Percentiles rank a stretch among this genome's conserved stretches.
Evolutionary conservation across 2,113 vertebrate species (phyloP).

Genomic region (Bos javanicus): DNA sequence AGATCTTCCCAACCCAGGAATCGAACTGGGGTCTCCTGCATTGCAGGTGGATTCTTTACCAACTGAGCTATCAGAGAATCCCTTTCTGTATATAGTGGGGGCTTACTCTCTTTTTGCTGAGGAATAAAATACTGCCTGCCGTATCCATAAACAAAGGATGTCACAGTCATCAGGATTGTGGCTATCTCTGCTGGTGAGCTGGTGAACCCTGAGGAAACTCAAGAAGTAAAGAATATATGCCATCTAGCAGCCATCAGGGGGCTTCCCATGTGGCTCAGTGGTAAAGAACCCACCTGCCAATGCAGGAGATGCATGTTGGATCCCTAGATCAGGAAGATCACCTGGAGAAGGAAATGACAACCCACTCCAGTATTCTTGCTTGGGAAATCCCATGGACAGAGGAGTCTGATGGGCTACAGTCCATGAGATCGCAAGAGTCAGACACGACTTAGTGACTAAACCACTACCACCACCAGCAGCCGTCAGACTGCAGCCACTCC

Average conservation of each 20-base stretch:
- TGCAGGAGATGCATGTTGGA: not conserved
- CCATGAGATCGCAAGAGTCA: accelerated
- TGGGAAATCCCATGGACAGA: not conserved
- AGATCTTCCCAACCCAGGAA: not conserved
- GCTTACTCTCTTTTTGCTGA: not conserved
- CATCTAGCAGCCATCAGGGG: not conserved
- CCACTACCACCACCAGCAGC: not conserved
- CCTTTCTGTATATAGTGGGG: not conserved
- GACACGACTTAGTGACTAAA: not conserved
- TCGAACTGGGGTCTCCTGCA: not conserved
- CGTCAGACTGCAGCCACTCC: not conserved
- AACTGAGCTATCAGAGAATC: not conserved
- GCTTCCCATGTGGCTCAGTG: not conserved
- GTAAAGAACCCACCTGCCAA: not conserved
- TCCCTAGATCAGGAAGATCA: not conserved
- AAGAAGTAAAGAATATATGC: not conserved
- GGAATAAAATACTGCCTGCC: not conserved
- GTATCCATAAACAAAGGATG: not conserved
- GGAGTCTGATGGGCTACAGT: not conserved
- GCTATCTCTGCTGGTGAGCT: not conserved
- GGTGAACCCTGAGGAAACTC: not conserved
- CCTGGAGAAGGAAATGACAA: not conserved
- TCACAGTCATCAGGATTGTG: not conserved
- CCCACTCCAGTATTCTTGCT: not conserved
- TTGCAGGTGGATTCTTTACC: not conserved